Conservation (phyloP, 2,113 vertebrate genomes). For the Eudyptes chrysolophus region DNA sequence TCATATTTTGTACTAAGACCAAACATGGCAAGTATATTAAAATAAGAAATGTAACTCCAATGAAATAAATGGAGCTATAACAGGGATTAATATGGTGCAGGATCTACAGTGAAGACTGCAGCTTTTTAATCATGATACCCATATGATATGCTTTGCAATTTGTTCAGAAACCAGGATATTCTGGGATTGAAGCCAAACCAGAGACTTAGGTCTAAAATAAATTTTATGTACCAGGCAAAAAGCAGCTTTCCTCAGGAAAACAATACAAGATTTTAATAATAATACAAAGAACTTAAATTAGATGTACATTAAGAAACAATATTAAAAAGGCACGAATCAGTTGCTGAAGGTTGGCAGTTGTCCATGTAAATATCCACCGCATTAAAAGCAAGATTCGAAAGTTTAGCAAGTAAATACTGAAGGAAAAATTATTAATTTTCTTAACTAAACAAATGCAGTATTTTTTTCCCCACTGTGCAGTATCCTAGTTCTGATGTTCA, state of each 20-base stretch:
- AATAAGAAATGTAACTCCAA: not conserved
- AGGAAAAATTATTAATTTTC: not conserved
- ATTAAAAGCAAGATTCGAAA: not conserved
- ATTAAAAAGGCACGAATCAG: not conserved
- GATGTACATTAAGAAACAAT: not conserved
- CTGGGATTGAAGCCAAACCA: constrained; percentile 45
- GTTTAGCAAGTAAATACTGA: not conserved
- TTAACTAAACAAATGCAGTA: not conserved
- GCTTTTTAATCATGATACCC: constrained; percentile 21
- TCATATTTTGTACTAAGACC: not conserved
- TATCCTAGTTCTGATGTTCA: not conserved
- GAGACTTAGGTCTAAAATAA: constrained; percentile 29
- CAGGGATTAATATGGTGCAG: not conserved
- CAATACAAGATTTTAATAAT: not conserved
- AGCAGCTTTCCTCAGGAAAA: constrained; percentile 1
- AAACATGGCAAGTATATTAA: not conserved
- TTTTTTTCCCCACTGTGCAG: not conserved
- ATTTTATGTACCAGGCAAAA: not conserved
- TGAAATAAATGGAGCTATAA: not conserved
- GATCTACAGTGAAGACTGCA: not conserved
- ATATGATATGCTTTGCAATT: constrained; percentile 28
- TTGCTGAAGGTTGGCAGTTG: not conserved
- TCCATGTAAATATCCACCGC: not conserved
- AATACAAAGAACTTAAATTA: not conserved
- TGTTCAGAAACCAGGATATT: constrained; percentile 34